Evolutionary conservation across 2,888 invertebrate species (phyloP), one percentile per base, ranked within the genome.

Genomic region (Agrochola lota): DNA sequence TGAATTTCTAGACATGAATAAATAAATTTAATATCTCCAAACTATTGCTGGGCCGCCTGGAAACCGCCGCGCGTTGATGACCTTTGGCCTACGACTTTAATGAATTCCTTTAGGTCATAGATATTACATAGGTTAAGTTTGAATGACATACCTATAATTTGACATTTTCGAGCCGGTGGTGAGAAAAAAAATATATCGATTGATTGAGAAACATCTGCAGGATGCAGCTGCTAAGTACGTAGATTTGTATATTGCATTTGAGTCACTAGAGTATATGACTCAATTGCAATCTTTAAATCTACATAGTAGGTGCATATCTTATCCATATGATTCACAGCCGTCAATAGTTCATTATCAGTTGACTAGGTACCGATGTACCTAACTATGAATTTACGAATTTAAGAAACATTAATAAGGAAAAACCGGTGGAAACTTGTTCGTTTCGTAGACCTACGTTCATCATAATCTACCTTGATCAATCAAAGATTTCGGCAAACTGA

Each of bases 221-320:
- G 23, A 70, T 20, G 20, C 20, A 52, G 20, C 43, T 46, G 20
- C n/a, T 55, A 30, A 30, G 30, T 30, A 12, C 15, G 11, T 0
- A 52, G 17, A 52, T 52, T 52, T 52, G 20, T 7, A 52, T 52
- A 52, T 52, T 52, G 7, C 17, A 17, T 17, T 17, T 49, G 49
- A 49, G 49, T 49, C 49, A 17, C 49, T 49, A 15, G 43, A 46
- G 43, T 15, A 15, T 15, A n/a, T 78, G 78, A 78, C 59, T 80
- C 78, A 78, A 26, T n/a, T 43, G 55, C 26, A 57, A 64, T 73
- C 43, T 73, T 73, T 20, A 52, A 64, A 80, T 80, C 64, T 66
- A 30, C 26, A 66, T 46, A 46, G 81, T 60, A 78, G 43, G 35
- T 35, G 20, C 12, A 23, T 78, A 67, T 78, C 74, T 81, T 52